Percentiles rank a stretch among this genome's conserved stretches.
These are phyloP conservation scores for Vulpes ferrilata DNA, from an alignment of 2,113 vertebrate genomes.

Conservation along the genomic window DNA sequence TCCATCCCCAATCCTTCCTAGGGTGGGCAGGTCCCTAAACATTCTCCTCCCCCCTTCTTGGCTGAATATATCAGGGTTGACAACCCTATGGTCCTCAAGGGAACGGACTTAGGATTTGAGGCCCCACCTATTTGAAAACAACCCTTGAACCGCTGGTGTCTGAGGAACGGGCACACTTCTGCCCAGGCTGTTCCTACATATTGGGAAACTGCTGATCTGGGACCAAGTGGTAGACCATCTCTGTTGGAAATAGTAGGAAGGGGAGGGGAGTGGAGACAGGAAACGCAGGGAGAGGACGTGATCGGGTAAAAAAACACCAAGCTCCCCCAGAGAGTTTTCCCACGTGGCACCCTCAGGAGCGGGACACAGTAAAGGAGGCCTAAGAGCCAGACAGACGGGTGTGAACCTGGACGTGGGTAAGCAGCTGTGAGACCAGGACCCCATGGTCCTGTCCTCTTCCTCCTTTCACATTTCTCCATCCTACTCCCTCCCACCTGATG, in stretches of 20 bases:
- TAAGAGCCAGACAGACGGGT: not conserved
- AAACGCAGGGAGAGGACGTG: not conserved
- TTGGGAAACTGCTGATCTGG: not conserved
- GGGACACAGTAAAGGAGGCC: not conserved
- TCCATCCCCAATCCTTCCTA: not conserved
- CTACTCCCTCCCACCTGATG: rapidly evolving
- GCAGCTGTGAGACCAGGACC: not conserved
- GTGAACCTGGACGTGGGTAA: not conserved
- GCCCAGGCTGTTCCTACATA: not conserved
- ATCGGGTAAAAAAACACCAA: not conserved
- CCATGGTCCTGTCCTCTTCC: no score
- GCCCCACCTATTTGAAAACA: not conserved
- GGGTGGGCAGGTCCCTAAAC: not conserved
- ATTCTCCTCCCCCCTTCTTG: not conserved
- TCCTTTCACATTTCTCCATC: not conserved
- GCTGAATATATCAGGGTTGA: not conserved
- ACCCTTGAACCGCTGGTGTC: not conserved
- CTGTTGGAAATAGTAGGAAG: not conserved
- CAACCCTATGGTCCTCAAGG: not conserved
- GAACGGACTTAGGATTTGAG: not conserved
- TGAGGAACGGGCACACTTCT: not conserved
- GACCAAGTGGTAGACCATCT: not conserved
- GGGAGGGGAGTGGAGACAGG: not conserved
- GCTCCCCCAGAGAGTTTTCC: not conserved
- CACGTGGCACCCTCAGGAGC: not conserved